Percentiles rank a stretch among this genome's conserved stretches.
These are phyloP conservation scores for Exocentrus adspersus DNA, from an alignment of 2,888 invertebrate species.

Conservation along the genomic window DNA sequence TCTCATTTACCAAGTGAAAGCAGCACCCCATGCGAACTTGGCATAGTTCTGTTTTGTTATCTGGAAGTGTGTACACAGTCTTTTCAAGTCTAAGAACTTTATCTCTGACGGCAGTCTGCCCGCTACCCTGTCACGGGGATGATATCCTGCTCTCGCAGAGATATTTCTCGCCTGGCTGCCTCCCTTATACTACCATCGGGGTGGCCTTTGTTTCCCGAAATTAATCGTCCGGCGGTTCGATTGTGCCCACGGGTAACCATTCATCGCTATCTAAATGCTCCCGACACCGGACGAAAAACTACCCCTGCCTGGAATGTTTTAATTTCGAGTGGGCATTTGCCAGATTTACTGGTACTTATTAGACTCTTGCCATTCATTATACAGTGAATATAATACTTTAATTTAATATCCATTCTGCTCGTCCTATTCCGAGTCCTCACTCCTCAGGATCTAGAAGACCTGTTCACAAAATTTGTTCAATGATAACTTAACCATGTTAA, in stretches of 20 bases:
- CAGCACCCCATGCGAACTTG: slow-evolving; percentile 13
- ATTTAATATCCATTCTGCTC: too few species aligned
- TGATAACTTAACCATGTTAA: too few species aligned
- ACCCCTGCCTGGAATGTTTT: slow-evolving; percentile 6
- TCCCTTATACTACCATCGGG: slow-evolving; percentile 2
- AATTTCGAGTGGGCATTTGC: background rate
- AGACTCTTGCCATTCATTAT: too few species aligned
- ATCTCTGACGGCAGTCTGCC: slow-evolving; percentile 12
- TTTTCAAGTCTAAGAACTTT: slow-evolving; percentile 17
- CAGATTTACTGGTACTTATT: background rate
- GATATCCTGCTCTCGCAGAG: slow-evolving; percentile 8
- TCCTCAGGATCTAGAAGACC: too few species aligned
- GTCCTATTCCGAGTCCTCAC: too few species aligned
- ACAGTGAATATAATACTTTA: too few species aligned
- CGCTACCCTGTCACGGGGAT: slow-evolving; percentile 1
- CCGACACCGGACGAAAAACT: background rate
- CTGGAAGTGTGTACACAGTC: slow-evolving; percentile 16
- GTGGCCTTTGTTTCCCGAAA: slow-evolving; percentile 7
- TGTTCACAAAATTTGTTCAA: too few species aligned
- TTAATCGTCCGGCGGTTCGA: slow-evolving; percentile 14
- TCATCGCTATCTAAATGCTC: slow-evolving; percentile 11
- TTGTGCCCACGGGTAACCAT: slow-evolving; percentile 11
- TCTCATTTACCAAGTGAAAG: background rate
- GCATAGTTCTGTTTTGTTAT: slow-evolving; percentile 20
- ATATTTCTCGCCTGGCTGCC: slow-evolving; percentile 10